Evolutionary conservation across 2,113 vertebrate species (phyloP).

Genomic region (Etheostoma cragini): DNA sequence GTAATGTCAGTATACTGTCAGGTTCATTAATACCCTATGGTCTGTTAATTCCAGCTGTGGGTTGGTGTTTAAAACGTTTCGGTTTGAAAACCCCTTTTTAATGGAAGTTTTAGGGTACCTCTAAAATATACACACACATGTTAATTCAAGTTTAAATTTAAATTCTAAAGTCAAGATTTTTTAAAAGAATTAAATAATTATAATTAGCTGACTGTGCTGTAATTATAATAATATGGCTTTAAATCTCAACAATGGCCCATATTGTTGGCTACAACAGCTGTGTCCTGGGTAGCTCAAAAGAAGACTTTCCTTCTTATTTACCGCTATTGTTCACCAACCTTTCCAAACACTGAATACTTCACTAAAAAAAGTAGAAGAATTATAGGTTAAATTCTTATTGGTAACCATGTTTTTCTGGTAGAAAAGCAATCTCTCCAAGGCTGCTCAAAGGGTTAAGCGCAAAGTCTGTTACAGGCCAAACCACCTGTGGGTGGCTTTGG

Average conservation of each 20-base stretch:
- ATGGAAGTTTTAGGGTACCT: background rate
- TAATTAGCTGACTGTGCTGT: background rate
- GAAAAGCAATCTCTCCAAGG: background rate
- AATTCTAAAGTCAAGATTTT: background rate
- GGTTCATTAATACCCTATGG: background rate
- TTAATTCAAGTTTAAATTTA: background rate
- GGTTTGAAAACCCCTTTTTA: background rate
- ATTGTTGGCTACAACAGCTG: background rate
- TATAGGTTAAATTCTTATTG: background rate
- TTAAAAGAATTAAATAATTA: background rate
- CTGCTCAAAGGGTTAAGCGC: background rate
- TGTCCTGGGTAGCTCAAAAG: background rate
- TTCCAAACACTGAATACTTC: background rate
- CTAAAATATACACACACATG: background rate
- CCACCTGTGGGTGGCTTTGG: no score
- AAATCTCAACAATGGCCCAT: background rate
- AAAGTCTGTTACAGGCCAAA: constrained; percentile 1
- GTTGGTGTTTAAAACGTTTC: background rate
- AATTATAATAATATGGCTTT: background rate
- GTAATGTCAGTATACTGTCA: background rate
- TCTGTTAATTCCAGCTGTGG: background rate
- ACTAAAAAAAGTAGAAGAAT: background rate
- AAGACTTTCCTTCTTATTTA: background rate
- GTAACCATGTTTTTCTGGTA: background rate
- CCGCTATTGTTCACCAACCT: background rate